Percentiles rank a stretch among this genome's conserved stretches.
Conservation (phyloP, 1,140 invertebrate species). For the Branchinecta lindahli region DNA sequence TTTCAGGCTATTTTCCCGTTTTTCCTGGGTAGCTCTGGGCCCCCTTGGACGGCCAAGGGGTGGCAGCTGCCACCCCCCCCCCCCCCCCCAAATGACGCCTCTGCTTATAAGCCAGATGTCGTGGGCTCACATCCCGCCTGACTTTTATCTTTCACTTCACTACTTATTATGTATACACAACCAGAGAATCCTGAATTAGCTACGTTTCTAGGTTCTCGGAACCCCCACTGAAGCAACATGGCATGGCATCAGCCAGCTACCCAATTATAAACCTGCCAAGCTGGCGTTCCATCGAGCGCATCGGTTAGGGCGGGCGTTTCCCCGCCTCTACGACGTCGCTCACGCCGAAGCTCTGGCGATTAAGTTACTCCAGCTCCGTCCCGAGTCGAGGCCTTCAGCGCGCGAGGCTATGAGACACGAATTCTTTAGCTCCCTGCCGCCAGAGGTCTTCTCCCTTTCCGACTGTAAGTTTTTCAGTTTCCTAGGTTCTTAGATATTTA, state of each 20-base stretch:
- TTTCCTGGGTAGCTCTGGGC: no score
- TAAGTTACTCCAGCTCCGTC: constrained; percentile 66
- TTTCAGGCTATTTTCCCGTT: no score
- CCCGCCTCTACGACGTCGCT: constrained; percentile 65
- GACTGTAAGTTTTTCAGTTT: constrained; percentile 48
- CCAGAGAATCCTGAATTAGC: no score
- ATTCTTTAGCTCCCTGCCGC: constrained; percentile 78
- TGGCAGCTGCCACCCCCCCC: no score
- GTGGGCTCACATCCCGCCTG: no score
- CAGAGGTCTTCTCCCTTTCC: constrained; percentile 72
- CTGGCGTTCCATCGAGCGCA: constrained; percentile 56
- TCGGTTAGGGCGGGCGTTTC: constrained; percentile 68
- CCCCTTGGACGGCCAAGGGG: no score
- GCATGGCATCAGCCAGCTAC: constrained; percentile 67
- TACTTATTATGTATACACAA: no score
- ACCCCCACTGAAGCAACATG: constrained; percentile 81
- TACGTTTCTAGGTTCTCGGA: constrained; percentile 50
- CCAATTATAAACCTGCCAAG: constrained; percentile 68
- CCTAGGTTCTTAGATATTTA: background rate
- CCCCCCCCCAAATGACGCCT: no score
- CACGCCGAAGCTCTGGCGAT: constrained; percentile 75
- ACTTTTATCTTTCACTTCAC: no score
- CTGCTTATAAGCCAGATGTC: no score
- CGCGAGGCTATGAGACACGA: constrained; percentile 69
- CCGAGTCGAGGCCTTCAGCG: constrained; percentile 67